phyloP scores from a whole-genome alignment of 2,797 vertebrate species.

The Phrynocephalus forsythii region DNA sequence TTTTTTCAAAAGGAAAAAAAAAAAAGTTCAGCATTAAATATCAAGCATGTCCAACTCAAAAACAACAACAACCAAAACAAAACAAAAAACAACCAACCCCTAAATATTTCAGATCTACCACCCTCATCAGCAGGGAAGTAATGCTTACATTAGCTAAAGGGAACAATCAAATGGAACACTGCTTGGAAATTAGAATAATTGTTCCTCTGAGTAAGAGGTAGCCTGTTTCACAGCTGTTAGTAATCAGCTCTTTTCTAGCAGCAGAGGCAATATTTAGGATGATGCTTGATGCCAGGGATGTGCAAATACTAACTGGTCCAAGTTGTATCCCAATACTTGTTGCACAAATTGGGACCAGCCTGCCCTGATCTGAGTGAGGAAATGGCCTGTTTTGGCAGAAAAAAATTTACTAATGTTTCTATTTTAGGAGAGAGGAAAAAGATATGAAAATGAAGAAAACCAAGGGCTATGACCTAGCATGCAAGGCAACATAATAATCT shows the following conservation, averaged over 20 bases:
- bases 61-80: too few relatives aligned
- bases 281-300: background rate
- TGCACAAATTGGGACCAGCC: too few relatives aligned
- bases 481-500: too few relatives aligned
- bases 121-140: background rate
- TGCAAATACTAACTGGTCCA: too few relatives aligned
- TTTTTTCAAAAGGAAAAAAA: background rate
- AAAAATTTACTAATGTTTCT: too few relatives aligned
- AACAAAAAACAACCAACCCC: too few relatives aligned
- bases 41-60: background rate
- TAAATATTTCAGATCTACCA: background rate
- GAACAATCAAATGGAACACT: background rate
- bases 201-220: background rate
- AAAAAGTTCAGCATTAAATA: background rate
- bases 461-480: too few relatives aligned
- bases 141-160: background rate
- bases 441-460: too few relatives aligned
- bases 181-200: slow-evolving; percentile 7
- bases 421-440: too few relatives aligned
- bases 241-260: slow-evolving; percentile 5
- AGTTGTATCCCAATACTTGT: too few relatives aligned
- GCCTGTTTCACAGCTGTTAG: background rate
- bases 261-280: background rate
- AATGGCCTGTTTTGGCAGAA: too few relatives aligned
- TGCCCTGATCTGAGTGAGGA: too few relatives aligned